phyloP scores from a whole-genome alignment of 2,797 vertebrate species.

The Micrastur ruficollis region DNA sequence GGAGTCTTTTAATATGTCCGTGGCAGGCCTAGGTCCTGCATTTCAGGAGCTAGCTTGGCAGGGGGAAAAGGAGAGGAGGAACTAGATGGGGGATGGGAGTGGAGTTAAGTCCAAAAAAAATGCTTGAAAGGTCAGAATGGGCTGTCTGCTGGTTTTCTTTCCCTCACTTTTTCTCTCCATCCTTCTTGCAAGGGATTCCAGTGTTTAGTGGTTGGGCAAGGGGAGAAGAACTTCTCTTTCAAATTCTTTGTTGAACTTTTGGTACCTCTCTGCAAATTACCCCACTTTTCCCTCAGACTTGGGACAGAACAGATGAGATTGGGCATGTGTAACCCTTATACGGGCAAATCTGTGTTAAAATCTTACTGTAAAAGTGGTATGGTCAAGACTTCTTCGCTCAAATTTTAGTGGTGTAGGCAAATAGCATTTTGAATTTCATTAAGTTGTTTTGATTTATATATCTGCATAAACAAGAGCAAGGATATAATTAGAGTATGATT shows the following conservation, averaged over 20 bases:
- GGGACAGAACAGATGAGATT: not conserved
- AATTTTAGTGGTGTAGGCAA: not conserved
- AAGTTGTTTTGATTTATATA: not conserved
- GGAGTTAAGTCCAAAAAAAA: not conserved
- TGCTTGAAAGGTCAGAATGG: not conserved
- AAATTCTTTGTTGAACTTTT: not conserved
- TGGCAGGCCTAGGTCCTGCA: not conserved
- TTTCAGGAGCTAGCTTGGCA: not conserved
- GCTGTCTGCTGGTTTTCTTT: not conserved
- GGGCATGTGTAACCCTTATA: not conserved
- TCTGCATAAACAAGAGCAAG: not conserved
- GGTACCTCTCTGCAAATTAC: not conserved
- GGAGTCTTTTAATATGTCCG: not conserved
- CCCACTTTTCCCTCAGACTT: not conserved
- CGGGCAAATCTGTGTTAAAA: not conserved
- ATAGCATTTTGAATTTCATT: not conserved
- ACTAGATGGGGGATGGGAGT: not conserved
- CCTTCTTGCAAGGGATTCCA: not conserved
- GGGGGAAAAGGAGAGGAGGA: not conserved
- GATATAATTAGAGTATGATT: not conserved
- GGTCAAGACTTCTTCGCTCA: not conserved
- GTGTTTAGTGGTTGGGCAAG: not conserved
- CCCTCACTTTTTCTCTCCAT: not conserved
- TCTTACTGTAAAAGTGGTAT: not conserved
- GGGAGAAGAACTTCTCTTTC: not conserved